Percentiles rank a stretch among this genome's conserved stretches.
These are phyloP conservation scores for Copsychus sechellarum DNA, from an alignment of 2,113 vertebrate genomes.

Conservation along the genomic window DNA sequence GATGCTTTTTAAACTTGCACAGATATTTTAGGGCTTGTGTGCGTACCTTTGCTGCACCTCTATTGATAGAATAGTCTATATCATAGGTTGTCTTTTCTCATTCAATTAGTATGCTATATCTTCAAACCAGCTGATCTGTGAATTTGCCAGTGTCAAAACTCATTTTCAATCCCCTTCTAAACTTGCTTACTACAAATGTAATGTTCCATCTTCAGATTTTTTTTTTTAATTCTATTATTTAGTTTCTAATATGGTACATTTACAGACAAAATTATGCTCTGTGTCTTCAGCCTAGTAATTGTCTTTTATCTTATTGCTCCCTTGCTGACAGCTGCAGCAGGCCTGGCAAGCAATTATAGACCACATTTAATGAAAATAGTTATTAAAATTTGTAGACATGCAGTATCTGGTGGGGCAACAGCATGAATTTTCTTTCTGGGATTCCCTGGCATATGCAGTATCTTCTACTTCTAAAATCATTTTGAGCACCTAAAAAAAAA, in stretches of 20 bases:
- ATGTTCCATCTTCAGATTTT: not conserved
- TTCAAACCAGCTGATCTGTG: not conserved
- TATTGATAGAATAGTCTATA: not conserved
- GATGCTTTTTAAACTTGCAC: not conserved
- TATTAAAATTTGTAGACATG: not conserved
- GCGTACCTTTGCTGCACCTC: not conserved
- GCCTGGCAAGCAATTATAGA: not conserved
- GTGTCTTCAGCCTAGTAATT: not conserved
- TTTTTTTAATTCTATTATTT: not conserved
- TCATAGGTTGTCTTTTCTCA: not conserved
- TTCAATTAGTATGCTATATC: not conserved
- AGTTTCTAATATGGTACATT: not conserved
- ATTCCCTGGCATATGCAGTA: not conserved
- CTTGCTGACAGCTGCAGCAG: not conserved
- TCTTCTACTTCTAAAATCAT: not conserved
- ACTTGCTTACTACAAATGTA: not conserved
- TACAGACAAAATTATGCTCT: not conserved
- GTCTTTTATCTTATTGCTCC: not conserved
- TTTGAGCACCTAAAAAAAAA: not conserved
- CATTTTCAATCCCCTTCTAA: not conserved
- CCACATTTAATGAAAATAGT: not conserved
- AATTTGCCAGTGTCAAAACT: not conserved
- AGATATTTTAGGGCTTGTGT: not conserved
- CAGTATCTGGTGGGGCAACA: not conserved
- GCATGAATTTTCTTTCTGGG: not conserved